Evolutionary conservation across 2,113 vertebrate species (phyloP), one percentile per base, ranked within the genome.

Genomic region (Ammodytes marinus): DNA sequence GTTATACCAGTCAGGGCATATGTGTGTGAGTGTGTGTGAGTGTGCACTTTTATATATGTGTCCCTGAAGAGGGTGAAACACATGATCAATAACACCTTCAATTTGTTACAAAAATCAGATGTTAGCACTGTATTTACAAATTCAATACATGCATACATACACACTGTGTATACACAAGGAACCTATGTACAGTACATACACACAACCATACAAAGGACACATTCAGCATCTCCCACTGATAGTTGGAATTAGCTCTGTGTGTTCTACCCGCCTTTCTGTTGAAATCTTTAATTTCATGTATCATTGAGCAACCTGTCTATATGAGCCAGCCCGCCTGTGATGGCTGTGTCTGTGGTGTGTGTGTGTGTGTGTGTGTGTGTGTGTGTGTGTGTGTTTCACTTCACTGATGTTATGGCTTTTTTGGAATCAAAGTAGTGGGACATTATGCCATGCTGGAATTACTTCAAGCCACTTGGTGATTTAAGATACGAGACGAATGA

Each of bases 211-310:
- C 3, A 53, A 68, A 74, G 35, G 49, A 72, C 60, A 71, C 79
- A 87, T 90, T 83, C 80, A 82, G 85, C 58, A 63, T 86, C 85
- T 83, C 82, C 77, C 79, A 86, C 76, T 84, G 85, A 83, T 89
- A 79, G 80, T 72, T 55, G 27, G 86, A 94, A 94, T 92, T 85
- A 91, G 90, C 90, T 87, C 52, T 87, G 82, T 93, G 83, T 89
- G 86, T 93, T 91, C 87, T 86, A 85, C 79, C 76, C 85, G 86
- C 83, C 84, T 75, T 86, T 92, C 71, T 86, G 84, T 76, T 80
- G 73, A 89, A 88, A 88, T 93, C 91, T 93, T 93, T 93, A 92
- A 94, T 94, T 94, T 94, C 92, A 94, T 93, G 93, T 90, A 86
- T 94, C 92, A 93, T 94, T 94, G 92, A 93, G 82, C 93, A 94